phyloP scores from a whole-genome alignment of 2,113 vertebrate species.

The Opisthocomus hoazin region DNA sequence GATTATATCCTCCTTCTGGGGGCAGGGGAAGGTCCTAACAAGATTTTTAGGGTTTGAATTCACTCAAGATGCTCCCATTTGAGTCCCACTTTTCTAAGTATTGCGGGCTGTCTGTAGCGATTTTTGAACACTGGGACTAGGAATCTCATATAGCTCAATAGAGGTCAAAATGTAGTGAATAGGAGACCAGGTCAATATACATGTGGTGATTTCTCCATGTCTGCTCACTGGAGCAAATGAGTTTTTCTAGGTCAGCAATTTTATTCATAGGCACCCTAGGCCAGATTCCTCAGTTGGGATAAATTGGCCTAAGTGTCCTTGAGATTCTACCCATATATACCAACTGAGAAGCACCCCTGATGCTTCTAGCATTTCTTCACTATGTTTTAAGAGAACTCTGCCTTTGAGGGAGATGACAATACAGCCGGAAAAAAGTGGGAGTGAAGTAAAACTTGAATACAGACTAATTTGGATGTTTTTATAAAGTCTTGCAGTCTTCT shows the following conservation, averaged over 20 bases:
- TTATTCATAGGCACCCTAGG: neutral
- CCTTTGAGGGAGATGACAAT: neutral
- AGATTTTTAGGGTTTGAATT: neutral
- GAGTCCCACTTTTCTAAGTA: neutral
- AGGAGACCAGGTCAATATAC: neutral
- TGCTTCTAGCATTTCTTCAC: neutral
- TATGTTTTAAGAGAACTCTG: neutral
- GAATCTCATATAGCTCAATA: neutral
- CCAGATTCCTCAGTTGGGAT: neutral
- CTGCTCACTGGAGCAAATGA: neutral
- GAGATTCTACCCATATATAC: neutral
- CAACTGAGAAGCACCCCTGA: neutral
- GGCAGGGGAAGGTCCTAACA: neutral
- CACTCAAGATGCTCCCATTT: neutral
- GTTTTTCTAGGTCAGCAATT: neutral
- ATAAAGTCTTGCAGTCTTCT: constrained; percentile 47
- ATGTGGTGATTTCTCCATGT: neutral
- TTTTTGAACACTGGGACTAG: neutral
- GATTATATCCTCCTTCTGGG: neutral
- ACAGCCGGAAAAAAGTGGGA: neutral
- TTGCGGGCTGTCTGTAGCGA: neutral
- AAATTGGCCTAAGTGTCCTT: neutral
- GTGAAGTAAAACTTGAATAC: constrained; percentile 3
- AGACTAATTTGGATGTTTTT: constrained; percentile 39
- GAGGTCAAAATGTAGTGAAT: neutral